Evolutionary conservation across 1,140 invertebrate genomes (phyloP), one percentile per base, ranked within the genome.

Genomic region (Mamestra configurata): DNA sequence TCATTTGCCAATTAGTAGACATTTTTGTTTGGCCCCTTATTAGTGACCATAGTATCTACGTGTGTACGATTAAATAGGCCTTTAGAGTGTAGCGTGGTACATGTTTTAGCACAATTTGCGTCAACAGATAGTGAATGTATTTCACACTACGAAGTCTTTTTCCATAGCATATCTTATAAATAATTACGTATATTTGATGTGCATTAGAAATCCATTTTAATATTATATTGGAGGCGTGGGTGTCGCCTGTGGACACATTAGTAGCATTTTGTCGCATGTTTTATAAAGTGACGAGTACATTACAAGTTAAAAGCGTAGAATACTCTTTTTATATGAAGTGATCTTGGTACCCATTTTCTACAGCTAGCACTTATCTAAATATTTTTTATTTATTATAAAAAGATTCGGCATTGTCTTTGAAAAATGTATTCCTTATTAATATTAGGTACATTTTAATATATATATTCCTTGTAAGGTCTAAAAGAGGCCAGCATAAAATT

Each of bases 1-100:
- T 94, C 84, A 91, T 92, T 94, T 93, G 92, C 93, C 80, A 86
- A 57, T 90, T 89, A 90, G 91, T 88, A 89, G 72, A 82, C 80
- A 80, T 66, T 88, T 94, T 87, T 68, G 84, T 92, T 93, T 82
- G 37, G 88, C 88, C 89, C 90, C 82, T 90, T 88, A 87, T 86
- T 92, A 92, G 88, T 84, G 51, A 83, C 73, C 46, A 82, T 85
- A 84, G 76, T 80, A 55, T 80, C 64, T 75, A 79, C 46, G 78
- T 73, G 64, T 80, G 66, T 70, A 70, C 66, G 66, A 27, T 76
- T 49, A 71, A 49, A 73, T 84, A 84, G 76, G 22, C 70, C 43
- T 64, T 77, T 79, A 76, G 77, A 59, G 40, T 61, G 51, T 72
- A 72, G 79, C 24, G 66, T 71, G 77, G 79, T 37, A 40, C 24